Conservation (phyloP, 2,888 invertebrate species). For the Limnephilus rhombicus region DNA sequence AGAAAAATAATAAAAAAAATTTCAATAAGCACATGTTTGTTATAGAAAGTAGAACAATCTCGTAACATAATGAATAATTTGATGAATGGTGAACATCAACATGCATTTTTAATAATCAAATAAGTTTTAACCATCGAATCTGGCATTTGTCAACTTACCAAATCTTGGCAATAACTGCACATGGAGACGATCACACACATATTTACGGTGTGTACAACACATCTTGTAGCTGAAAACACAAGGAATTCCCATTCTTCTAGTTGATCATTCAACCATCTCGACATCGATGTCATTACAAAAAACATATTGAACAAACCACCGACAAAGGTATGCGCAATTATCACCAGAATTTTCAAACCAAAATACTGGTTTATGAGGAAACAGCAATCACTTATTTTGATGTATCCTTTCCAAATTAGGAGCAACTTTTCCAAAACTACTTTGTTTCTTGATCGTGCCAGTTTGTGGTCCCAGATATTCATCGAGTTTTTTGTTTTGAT, state of each 20-base stretch:
- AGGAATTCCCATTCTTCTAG: not conserved
- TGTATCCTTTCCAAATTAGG: not conserved
- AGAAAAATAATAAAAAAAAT: too few relatives aligned
- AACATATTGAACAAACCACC: constrained; percentile 1
- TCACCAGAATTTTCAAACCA: not conserved
- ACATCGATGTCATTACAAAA: not conserved
- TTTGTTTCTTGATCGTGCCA: not conserved
- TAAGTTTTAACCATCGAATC: not conserved
- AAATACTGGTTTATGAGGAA: not conserved
- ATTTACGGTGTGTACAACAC: not conserved
- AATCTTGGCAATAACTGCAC: not conserved
- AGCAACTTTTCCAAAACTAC: not conserved
- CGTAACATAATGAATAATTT: too few relatives aligned
- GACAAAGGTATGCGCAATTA: not conserved
- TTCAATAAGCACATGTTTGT: too few relatives aligned
- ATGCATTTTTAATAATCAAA: too few relatives aligned
- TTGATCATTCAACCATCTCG: not conserved
- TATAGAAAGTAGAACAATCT: too few relatives aligned
- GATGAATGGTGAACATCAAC: too few relatives aligned
- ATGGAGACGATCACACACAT: not conserved
- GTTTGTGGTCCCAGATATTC: not conserved
- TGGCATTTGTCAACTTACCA: not conserved
- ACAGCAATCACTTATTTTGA: not conserved
- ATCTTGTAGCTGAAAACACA: not conserved
- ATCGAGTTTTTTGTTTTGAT: not conserved